phyloP scores from a whole-genome alignment of 2,113 vertebrate species.

The Oncorhynchus nerka region DNA sequence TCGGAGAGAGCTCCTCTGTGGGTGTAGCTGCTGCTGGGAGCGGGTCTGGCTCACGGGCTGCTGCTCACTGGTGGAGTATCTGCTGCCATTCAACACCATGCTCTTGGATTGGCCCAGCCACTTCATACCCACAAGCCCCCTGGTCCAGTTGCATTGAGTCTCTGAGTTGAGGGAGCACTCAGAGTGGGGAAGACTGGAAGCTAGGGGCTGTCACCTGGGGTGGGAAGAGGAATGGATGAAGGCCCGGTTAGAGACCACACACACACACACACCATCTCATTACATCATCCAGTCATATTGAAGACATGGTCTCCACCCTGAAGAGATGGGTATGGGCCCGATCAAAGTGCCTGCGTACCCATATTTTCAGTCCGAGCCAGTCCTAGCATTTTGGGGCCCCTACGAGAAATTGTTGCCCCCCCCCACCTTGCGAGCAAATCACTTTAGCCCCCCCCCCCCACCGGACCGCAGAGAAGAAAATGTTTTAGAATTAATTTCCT shows the following conservation, averaged over 20 bases:
- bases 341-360: no score
- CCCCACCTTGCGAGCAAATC: no score
- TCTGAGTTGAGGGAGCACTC: conserved; percentile 78
- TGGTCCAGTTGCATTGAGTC: conserved; percentile 97
- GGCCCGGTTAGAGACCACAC: neutral
- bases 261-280: neutral
- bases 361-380: no score
- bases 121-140: conserved; percentile 94
- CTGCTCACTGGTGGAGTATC: conserved; percentile 79
- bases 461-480: no score
- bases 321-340: neutral
- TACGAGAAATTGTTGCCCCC: no score
- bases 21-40: conserved; percentile 66
- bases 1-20: conserved; percentile 83
- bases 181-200: conserved; percentile 73
- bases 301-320: neutral
- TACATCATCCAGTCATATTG: no score
- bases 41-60: conserved; percentile 78
- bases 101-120: conserved; percentile 99
- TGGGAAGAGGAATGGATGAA: neutral
- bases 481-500: no score
- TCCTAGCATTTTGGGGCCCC: no score
- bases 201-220: conserved; percentile 53
- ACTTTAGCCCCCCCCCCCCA: neutral
- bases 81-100: conserved; percentile 99